A percentile compares a stretch with the other conserved stretches of the same genome.
Evolutionary conservation across 1,140 invertebrate genomes (phyloP).

Genomic region (Rhyacophila brunnea): DNA sequence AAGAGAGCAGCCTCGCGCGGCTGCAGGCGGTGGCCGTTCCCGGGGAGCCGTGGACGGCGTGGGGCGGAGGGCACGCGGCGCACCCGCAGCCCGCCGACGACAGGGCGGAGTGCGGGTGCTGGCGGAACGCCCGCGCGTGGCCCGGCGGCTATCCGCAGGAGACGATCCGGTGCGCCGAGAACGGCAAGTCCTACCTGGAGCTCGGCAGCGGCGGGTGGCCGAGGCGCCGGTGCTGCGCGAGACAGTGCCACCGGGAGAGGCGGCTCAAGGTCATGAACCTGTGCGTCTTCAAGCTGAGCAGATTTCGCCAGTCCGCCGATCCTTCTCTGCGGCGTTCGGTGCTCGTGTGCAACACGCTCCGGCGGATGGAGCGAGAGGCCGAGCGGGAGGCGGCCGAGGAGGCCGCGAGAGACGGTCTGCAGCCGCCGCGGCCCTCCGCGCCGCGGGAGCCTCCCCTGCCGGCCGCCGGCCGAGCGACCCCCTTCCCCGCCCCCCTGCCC

Average conservation of each 20-base stretch:
- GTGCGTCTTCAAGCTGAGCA: slow-evolving; percentile 88
- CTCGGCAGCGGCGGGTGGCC: slow-evolving; percentile 76
- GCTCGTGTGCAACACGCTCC: slow-evolving; percentile 90
- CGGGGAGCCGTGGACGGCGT: slow-evolving; percentile 37
- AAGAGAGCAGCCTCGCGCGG: slow-evolving; percentile 52
- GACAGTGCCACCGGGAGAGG: slow-evolving; percentile 78
- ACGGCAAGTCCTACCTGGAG: slow-evolving; percentile 87
- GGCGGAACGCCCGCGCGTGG: slow-evolving; percentile 47
- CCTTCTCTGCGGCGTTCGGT: slow-evolving; percentile 89
- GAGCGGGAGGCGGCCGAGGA: slow-evolving; percentile 69
- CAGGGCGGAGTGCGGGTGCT: slow-evolving; percentile 46
- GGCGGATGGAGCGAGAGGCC: slow-evolving; percentile 88
- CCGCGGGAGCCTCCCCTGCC: slow-evolving; percentile 52
- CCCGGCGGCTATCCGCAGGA: slow-evolving; percentile 62
- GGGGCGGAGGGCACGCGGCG: slow-evolving; percentile 12
- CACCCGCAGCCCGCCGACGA: slow-evolving; percentile 17
- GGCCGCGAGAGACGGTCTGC: slow-evolving; percentile 39
- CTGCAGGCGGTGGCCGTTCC: slow-evolving; percentile 54
- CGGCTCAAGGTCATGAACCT: slow-evolving; percentile 87
- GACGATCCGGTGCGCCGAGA: slow-evolving; percentile 83
- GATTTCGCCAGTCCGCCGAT: slow-evolving; percentile 84
- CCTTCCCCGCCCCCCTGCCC: slow-evolving; percentile 47
- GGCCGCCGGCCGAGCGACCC: slow-evolving; percentile 49
- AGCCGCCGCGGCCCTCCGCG: slow-evolving; percentile 42
- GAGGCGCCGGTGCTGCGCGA: slow-evolving; percentile 71